These are phyloP conservation scores for Gisinianus flammeolus DNA, from an alignment of 2,888 invertebrate genomes.

Conservation along the genomic window DNA sequence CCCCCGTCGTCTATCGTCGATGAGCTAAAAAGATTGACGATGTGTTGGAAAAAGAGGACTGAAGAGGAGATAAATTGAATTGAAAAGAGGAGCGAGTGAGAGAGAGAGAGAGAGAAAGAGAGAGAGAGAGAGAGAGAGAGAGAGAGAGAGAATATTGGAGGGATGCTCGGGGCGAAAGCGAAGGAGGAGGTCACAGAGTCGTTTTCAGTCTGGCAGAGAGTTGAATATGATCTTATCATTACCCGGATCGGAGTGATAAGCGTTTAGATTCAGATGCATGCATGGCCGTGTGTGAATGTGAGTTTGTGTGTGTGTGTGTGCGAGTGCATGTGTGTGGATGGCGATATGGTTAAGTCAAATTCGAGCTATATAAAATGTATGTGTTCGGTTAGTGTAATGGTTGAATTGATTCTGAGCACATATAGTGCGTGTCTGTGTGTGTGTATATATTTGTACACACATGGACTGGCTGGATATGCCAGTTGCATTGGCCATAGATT, in stretches of 20 bases:
- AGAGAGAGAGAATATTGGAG: constrained; percentile 39
- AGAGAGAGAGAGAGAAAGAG: constrained; percentile 30
- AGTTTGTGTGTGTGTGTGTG: not conserved
- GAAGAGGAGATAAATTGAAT: constrained; percentile 58
- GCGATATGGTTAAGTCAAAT: no score
- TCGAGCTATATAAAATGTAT: not conserved
- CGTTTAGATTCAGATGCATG: constrained; percentile 50
- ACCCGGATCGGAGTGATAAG: constrained; percentile 57
- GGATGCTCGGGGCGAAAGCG: constrained; percentile 48
- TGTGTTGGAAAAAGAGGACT: constrained; percentile 54
- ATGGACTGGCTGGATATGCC: not conserved
- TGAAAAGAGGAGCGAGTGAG: constrained; percentile 47
- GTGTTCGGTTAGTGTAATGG: not conserved
- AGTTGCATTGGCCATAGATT: constrained; percentile 11
- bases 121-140: constrained; percentile 25
- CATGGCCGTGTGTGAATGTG: not conserved
- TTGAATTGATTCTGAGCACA: constrained; percentile 12
- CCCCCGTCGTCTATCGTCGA: constrained; percentile 54
- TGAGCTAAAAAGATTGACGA: constrained; percentile 58
- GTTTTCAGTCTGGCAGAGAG: constrained; percentile 36
- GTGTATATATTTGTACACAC: not conserved
- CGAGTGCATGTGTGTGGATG: no score
- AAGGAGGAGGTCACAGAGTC: constrained; percentile 57
- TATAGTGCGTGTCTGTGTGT: constrained; percentile 3
- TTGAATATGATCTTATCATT: constrained; percentile 51